Percentiles rank a stretch among this genome's conserved stretches.
phyloP scores from a whole-genome alignment of 2,888 invertebrate genomes.

The Microdon myrmicae region DNA sequence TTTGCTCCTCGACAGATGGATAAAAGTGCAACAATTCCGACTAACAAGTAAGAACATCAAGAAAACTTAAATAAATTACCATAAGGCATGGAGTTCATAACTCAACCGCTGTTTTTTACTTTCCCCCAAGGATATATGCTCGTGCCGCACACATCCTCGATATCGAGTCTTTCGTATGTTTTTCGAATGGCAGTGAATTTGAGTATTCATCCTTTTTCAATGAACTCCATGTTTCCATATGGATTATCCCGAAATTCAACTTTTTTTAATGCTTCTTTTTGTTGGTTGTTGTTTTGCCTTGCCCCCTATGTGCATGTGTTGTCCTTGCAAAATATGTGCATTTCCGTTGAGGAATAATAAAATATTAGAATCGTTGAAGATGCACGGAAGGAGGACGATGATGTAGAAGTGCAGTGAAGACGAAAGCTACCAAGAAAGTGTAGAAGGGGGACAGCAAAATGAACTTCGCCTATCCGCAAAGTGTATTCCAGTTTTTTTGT shows the following conservation, averaged over 20 bases:
- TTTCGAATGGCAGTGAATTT: slow-evolving; percentile 7
- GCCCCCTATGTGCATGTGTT: not conserved
- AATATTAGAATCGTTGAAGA: slow-evolving; percentile 37
- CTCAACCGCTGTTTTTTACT: slow-evolving; percentile 25
- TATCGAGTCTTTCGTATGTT: slow-evolving; percentile 22
- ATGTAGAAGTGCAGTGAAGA: too few relatives aligned
- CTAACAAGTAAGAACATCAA: not conserved
- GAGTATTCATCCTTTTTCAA: slow-evolving; percentile 8
- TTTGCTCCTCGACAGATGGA: too few relatives aligned
- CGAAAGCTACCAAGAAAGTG: too few relatives aligned
- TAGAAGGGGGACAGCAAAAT: slow-evolving; percentile 2
- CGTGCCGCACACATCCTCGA: slow-evolving; percentile 18
- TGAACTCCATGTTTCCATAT: slow-evolving; percentile 34
- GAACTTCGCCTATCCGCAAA: slow-evolving; percentile 16
- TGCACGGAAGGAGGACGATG: slow-evolving; percentile 1
- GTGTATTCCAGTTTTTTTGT: slow-evolving; percentile 23
- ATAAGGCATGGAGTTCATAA: slow-evolving; percentile 25
- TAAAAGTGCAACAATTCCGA: too few relatives aligned
- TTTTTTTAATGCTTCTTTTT: too few relatives aligned
- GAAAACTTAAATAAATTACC: slow-evolving; percentile 10
- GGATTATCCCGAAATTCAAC: slow-evolving; percentile 29
- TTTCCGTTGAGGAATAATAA: slow-evolving; percentile 40
- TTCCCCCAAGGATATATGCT: slow-evolving; percentile 7
- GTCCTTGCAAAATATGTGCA: slow-evolving; percentile 33
- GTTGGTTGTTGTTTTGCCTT: too few relatives aligned